Evolutionary conservation across 2,797 vertebrate species (phyloP), one percentile per base, ranked within the genome.

Genomic region (Danio albolineatus): DNA sequence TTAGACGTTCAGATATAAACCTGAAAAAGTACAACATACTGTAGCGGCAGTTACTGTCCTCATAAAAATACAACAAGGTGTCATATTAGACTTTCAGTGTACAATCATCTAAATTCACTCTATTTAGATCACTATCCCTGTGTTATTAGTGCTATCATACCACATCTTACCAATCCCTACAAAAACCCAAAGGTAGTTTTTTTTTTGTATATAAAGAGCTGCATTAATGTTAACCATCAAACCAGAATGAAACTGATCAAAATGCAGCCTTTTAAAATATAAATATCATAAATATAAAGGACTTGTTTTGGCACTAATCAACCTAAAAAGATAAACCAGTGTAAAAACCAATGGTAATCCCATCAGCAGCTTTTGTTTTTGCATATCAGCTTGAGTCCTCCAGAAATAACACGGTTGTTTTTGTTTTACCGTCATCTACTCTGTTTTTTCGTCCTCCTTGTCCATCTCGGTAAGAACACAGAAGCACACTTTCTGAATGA

Each of bases 401-500:
- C 65, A 51, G 16, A 39, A 39, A 59, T 14, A 9, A 5, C 14
- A 9, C 46, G 21, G 21, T 65, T 53, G 1, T 28, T 28, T 28
- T n/a, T n/a, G n/a, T 86, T 6, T 64, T 21, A 5, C 59, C 9
- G 17, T 0, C 59, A 54, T 82, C 83, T 91, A 94, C 76, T 94
- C 88, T 0, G 1, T 77, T 67, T 94, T 89, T 62, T 41, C 85
- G 57, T 92, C 91, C 48, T 87, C 86, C 8, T 74, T 64, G 82
- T 97, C 96, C 95, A 96, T 94, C 87, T 98, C 96, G 0, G 96
- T 95, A 86, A 96, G 80, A 56, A 97, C 96, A 1, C 94, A 96
- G 88, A 73, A 94, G 87, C 95, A 96, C 39, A 96, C 87, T 60
- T 96, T 91, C 90, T 98, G 96, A 81, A 96, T 93, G 61, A 96